Conservation (phyloP, 2,797 vertebrate species). For the Chlorospingus semifuscus region DNA sequence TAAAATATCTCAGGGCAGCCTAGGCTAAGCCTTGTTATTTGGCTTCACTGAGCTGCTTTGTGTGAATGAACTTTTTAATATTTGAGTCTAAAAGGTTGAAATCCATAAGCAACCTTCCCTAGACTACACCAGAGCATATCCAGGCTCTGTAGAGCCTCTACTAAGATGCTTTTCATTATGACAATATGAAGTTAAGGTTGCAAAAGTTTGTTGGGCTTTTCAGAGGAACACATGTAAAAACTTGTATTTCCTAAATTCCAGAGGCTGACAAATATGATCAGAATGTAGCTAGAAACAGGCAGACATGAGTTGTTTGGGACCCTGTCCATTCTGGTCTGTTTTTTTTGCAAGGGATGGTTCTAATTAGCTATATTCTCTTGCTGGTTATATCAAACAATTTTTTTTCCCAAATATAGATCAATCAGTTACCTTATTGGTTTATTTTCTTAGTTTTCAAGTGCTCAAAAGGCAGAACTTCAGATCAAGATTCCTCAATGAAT, state of each 20-base stretch:
- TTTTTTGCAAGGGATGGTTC: neutral
- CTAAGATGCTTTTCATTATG: neutral
- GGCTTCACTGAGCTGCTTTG: neutral
- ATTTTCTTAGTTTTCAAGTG: neutral
- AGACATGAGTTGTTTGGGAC: neutral
- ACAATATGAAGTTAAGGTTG: neutral
- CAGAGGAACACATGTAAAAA: neutral
- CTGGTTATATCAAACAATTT: neutral
- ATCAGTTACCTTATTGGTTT: neutral
- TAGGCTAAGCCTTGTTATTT: conserved; percentile 7
- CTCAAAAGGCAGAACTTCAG: neutral
- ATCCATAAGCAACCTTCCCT: neutral
- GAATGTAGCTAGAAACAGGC: neutral
- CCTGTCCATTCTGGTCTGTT: neutral
- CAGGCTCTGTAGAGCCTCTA: neutral
- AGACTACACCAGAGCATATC: neutral
- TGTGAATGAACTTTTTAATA: neutral
- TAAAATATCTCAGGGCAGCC: conserved; percentile 17
- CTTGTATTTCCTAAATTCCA: neutral
- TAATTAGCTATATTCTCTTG: neutral
- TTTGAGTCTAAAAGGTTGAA: neutral
- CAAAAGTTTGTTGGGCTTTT: neutral
- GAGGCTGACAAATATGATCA: neutral
- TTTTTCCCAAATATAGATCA: neutral
- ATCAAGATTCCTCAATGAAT: neutral